Conservation (phyloP, 2,113 vertebrate genomes). For the Chaetops frenatus region DNA sequence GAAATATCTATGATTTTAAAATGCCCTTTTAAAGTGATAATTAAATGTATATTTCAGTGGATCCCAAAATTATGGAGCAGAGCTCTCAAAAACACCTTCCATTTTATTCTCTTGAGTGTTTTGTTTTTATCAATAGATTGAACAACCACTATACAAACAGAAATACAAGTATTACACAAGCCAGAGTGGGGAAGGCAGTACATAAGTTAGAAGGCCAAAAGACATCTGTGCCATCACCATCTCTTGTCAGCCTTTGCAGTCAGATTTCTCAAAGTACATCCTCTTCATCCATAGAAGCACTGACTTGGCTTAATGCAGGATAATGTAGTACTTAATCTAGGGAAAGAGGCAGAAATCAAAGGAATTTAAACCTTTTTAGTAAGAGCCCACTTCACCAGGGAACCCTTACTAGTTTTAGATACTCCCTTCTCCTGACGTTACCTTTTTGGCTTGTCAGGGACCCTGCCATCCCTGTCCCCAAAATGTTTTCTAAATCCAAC, state of each 20-base stretch:
- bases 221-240: rapidly evolving
- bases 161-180: rapidly evolving
- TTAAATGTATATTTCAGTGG: background rate
- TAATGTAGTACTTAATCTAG: rapidly evolving
- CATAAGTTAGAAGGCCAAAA: background rate
- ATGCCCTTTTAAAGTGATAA: background rate
- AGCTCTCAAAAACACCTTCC: background rate
- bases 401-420: background rate
- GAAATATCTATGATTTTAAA: background rate
- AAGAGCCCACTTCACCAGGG: background rate
- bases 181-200: background rate
- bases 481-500: background rate
- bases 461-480: background rate
- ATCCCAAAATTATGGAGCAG: background rate
- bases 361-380: background rate
- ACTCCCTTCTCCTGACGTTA: background rate
- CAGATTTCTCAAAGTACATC: background rate
- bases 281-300: background rate
- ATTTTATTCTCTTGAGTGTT: background rate
- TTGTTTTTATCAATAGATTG: background rate
- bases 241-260: background rate
- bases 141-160: background rate
- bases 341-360: background rate
- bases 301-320: background rate
- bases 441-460: background rate